These are phyloP conservation scores for Mallotus villosus DNA, from an alignment of 2,797 vertebrate species.

Conservation along the genomic window DNA sequence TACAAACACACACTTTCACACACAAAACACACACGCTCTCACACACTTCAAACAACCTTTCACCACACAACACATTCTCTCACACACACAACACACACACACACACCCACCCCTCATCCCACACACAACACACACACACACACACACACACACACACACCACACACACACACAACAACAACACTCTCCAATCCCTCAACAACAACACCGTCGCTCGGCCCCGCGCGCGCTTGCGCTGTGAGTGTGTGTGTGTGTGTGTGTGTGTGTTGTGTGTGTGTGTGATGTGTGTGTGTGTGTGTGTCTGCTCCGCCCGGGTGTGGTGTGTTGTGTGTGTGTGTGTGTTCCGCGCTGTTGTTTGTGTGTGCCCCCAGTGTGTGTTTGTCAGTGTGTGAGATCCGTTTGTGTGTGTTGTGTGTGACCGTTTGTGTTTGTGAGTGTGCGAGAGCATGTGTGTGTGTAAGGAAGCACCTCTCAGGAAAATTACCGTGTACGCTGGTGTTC, in stretches of 20 bases:
- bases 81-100: background rate
- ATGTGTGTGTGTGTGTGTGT: no score
- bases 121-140: background rate
- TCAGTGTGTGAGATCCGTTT: constrained; percentile 2
- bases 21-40: background rate
- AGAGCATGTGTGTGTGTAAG: background rate
- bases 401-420: constrained; percentile 12
- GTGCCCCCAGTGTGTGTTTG: no score
- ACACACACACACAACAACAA: background rate
- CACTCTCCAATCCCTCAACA: no score
- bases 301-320: no score
- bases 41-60: background rate
- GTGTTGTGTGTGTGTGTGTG: no score
- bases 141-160: constrained; percentile 10
- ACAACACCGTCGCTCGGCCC: no score
- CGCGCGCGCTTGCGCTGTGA: no score
- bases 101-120: no score
- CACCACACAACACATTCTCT: no score
- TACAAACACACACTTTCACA: constrained; percentile 2
- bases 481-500: constrained; percentile 16
- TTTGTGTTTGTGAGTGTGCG: background rate
- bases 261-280: no score
- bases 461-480: constrained; percentile 40
- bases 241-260: no score
- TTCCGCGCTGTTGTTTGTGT: no score